phyloP scores from a whole-genome alignment of 2,797 vertebrate species.

The Pangasius macronema region DNA sequence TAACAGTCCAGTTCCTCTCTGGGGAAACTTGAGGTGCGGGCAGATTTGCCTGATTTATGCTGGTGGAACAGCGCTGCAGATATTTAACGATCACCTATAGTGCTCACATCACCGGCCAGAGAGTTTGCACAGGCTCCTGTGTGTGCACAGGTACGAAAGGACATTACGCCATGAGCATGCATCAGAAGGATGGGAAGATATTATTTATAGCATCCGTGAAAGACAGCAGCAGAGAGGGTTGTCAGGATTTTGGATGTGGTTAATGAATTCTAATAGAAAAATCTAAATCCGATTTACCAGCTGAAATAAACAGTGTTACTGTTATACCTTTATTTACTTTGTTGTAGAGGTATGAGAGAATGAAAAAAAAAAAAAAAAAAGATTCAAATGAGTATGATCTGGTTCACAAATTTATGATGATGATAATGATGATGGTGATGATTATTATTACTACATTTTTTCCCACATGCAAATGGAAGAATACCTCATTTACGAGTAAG shows the following conservation, averaged over 20 bases:
- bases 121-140: slow-evolving; percentile 53
- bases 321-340: slow-evolving; percentile 4
- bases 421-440: slow-evolving; percentile 28
- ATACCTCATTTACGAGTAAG: slow-evolving; percentile 64
- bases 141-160: slow-evolving; percentile 60
- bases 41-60: slow-evolving; percentile 77
- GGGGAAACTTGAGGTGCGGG: slow-evolving; percentile 66
- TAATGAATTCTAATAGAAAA: slow-evolving; percentile 11
- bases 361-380: background rate
- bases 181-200: slow-evolving; percentile 24
- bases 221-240: slow-evolving; percentile 9
- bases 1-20: slow-evolving; percentile 69
- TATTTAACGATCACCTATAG: slow-evolving; percentile 70
- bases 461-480: slow-evolving; percentile 64
- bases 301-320: background rate
- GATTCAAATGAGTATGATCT: slow-evolving; percentile 11
- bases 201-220: slow-evolving; percentile 28
- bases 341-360: background rate
- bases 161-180: slow-evolving; percentile 58
- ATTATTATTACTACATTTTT: slow-evolving; percentile 54
- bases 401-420: slow-evolving; percentile 17
- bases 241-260: slow-evolving; percentile 4
- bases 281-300: background rate
- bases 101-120: slow-evolving; percentile 59
- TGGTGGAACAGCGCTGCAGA: slow-evolving; percentile 65